Percentiles rank a stretch among this genome's conserved stretches.
These are phyloP conservation scores for Andrena trimmerana DNA, from an alignment of 2,888 invertebrate genomes.

Conservation along the genomic window DNA sequence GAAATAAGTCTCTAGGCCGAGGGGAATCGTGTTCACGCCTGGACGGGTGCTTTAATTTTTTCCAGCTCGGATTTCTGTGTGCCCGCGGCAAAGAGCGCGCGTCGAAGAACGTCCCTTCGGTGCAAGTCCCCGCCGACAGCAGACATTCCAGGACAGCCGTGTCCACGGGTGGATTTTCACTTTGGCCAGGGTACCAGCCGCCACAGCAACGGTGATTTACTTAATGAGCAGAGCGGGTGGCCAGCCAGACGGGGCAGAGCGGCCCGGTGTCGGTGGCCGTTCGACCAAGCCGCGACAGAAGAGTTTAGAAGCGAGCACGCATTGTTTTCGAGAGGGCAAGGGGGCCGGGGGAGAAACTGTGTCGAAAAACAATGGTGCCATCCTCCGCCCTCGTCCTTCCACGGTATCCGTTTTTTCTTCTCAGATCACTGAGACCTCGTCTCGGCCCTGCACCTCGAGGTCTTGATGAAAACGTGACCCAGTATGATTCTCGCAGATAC, in stretches of 20 bases:
- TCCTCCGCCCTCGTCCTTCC: conserved; percentile 31
- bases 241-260: conserved; percentile 24
- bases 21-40: not conserved
- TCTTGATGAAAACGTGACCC: conserved; percentile 80
- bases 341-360: conserved; percentile 64
- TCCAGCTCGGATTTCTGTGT: conserved; percentile 63
- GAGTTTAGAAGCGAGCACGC: conserved; percentile 64
- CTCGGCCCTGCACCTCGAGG: conserved; percentile 34
- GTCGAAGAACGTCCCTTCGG: conserved; percentile 46
- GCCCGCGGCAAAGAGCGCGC: conserved; percentile 36
- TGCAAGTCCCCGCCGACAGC: conserved; percentile 27
- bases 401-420: conserved; percentile 5
- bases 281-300: conserved; percentile 44
- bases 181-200: conserved; percentile 60
- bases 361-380: conserved; percentile 74
- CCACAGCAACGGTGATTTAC: conserved; percentile 70
- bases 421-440: conserved; percentile 36
- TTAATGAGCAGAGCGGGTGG: conserved; percentile 64
- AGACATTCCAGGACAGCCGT: conserved; percentile 21
- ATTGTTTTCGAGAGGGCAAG: conserved; percentile 65
- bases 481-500: conserved; percentile 65
- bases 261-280: conserved; percentile 20
- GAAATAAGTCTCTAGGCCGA: conserved; percentile 19
- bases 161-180: conserved; percentile 69
- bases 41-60: conserved; percentile 62